These are phyloP conservation scores for Leguminivora glycinivorella DNA, from an alignment of 1,140 invertebrate genomes.

Conservation along the genomic window DNA sequence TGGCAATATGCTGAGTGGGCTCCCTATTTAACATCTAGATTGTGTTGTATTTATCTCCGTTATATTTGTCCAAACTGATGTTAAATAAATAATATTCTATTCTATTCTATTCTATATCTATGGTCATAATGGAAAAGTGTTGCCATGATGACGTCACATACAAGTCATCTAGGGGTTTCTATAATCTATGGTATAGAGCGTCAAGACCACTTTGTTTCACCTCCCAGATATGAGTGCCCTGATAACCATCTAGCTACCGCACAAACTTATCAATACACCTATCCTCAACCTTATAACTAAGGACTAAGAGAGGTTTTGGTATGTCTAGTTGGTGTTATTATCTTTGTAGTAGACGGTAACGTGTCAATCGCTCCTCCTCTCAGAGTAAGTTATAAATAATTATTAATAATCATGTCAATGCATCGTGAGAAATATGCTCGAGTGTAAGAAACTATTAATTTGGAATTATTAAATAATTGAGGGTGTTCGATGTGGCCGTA, in stretches of 20 bases:
- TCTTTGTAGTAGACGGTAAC: slow-evolving; percentile 3
- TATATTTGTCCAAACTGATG: no score
- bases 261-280: not conserved
- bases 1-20: no score
- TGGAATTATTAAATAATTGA: slow-evolving; percentile 28
- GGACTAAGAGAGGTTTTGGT: not conserved
- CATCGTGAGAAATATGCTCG: slow-evolving; percentile 28
- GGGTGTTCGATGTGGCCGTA: slow-evolving; percentile 13
- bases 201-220: slow-evolving; percentile 26
- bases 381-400: slow-evolving; percentile 28
- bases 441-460: slow-evolving; percentile 30
- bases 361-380: slow-evolving; percentile 30
- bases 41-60: no score
- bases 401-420: slow-evolving; percentile 30
- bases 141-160: no score
- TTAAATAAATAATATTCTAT: no score
- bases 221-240: slow-evolving; percentile 20
- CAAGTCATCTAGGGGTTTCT: no score
- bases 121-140: no score
- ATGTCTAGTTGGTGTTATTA: not conserved
- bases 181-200: no score
- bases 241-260: slow-evolving; percentile 23
- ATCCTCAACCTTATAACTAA: not conserved
- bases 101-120: no score
- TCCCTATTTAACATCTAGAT: no score